Evolutionary conservation across 1,140 invertebrate species (phyloP), one percentile per base, ranked within the genome.

Genomic region (Brachionus sp.): DNA sequence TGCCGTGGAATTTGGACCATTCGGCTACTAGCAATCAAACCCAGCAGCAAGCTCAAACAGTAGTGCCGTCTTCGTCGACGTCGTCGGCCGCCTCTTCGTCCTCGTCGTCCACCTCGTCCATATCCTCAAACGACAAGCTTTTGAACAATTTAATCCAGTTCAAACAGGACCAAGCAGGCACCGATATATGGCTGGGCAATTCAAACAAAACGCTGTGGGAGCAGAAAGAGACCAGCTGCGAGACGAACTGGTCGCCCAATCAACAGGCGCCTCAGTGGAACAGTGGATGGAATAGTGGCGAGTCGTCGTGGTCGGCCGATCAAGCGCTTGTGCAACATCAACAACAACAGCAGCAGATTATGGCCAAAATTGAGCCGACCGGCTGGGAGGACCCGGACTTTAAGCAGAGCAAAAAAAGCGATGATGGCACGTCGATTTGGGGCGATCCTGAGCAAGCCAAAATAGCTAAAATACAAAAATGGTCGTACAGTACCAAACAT

Each of bases 371-470:
- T 12, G 50, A 80, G 39, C 77, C 77, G 23, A 64, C 29, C 12
- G 80, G 80, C 12, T 82, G 80, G 80, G 80, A 82, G 3, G 80
- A 82, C 19, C 62, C 80, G 0, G 57, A 82, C n/a, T 66, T 70
- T 19, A 62, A 37, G 16, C 77, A 57, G 39, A 7, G 6, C 7
- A 82, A 82, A 50, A 66, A 66, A 16, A 35, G 12, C 33, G 80
- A 82, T 53, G 80, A 82, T 37, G 80, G 80, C 19, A 82, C 80
- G 12, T 19, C 13, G 4, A 82, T 82, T 23, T 82, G 80, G 80
- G 80, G 80, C 35, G 80, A 82, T 46, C 80, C 80, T 0, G 57
- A 66, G 25, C 25, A 66, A 0, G 29, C n/a, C 10, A 44, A 50
- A 25, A 29, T 25, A 23, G 37, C 25, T 10, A 66, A 66, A 23